Evolutionary conservation across 2,113 vertebrate species (phyloP), one percentile per base, ranked within the genome.

Genomic region (Xiphophorus maculatus): DNA sequence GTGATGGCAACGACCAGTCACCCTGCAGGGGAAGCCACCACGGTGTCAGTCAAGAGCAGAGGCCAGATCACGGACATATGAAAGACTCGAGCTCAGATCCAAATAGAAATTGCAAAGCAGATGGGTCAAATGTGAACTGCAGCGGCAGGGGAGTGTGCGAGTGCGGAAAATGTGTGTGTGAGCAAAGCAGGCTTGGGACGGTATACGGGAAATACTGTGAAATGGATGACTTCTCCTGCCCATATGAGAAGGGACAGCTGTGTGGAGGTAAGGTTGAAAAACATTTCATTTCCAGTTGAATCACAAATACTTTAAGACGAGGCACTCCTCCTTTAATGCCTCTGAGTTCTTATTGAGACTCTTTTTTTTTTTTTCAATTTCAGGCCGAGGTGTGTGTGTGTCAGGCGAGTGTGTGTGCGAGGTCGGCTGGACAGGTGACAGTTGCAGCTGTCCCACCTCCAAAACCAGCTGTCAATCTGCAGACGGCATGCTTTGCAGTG

Each of bases 191-290:
- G 65, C 93, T 98, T 5, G 97, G 97, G 75, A 93, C 87, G 69
- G 89, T 98, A 1, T 96, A 96, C 29, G 98, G 98, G 79, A 96
- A 94, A 90, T 95, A 97, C 93, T 99, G 98, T 75, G 95, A 99
- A 92, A 96, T 94, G 74, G 98, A 99, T 64, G 95, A 98, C 84
- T 99, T 98, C 92, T 98, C 98, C 74, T 99, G 98, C 83, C 95
- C 96, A 0, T 97, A 99, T 80, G 74, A 96, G 44, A 87, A 92
- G 33, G 97, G 96, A 29, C 88, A 86, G 28, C 69, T 96, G 54
- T 99, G 98, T 91, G 97, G 94, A 87, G 97, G 98, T 99, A 88
- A 93, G 95, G 0, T 22, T 3, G 14, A 33, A 28, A 54, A 42
- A 33, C 44, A 17, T n/a, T n/a, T 5, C 1, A n/a, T 3, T 37